A percentile compares a stretch with the other conserved stretches of the same genome.
Conservation (phyloP, 2,888 invertebrate species). For the Philereme transversata region DNA sequence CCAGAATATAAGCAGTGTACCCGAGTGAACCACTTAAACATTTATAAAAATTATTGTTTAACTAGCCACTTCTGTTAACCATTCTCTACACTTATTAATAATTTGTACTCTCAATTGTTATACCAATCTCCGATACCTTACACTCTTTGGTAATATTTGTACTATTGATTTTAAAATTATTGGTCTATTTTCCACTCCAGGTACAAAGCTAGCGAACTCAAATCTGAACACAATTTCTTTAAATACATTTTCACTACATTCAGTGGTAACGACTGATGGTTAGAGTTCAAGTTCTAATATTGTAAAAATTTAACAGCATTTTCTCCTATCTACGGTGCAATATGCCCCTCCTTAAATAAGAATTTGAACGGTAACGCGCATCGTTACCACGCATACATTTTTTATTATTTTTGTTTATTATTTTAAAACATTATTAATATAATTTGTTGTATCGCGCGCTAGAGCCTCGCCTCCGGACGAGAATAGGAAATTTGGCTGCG, state of each 20-base stretch:
- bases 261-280: constrained; percentile 55
- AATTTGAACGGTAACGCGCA: constrained; percentile 49
- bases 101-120: constrained; percentile 78
- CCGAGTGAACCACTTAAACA: constrained; percentile 59
- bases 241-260: constrained; percentile 76
- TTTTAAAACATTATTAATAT: constrained; percentile 83
- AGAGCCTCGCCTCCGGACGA: constrained; percentile 56
- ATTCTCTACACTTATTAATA: constrained; percentile 73
- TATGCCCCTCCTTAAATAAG: constrained; percentile 59
- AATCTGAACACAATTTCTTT: constrained; percentile 69
- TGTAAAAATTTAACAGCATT: constrained; percentile 64
- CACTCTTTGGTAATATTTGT: constrained; percentile 69
- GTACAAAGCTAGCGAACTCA: constrained; percentile 72
- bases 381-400: constrained; percentile 76
- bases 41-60: constrained; percentile 49
- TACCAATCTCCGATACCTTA: constrained; percentile 71
- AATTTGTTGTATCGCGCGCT: constrained; percentile 80
- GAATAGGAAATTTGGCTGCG: constrained; percentile 56
- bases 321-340: constrained; percentile 58
- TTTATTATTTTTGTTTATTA: constrained; percentile 80
- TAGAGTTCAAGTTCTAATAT: constrained; percentile 57
- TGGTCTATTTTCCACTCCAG: constrained; percentile 57
- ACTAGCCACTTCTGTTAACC: constrained; percentile 56
- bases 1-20: constrained; percentile 70
- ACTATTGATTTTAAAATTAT: constrained; percentile 55